Evolutionary conservation across 2,888 invertebrate genomes (phyloP).

Genomic region (Hanleya hanleyi): DNA sequence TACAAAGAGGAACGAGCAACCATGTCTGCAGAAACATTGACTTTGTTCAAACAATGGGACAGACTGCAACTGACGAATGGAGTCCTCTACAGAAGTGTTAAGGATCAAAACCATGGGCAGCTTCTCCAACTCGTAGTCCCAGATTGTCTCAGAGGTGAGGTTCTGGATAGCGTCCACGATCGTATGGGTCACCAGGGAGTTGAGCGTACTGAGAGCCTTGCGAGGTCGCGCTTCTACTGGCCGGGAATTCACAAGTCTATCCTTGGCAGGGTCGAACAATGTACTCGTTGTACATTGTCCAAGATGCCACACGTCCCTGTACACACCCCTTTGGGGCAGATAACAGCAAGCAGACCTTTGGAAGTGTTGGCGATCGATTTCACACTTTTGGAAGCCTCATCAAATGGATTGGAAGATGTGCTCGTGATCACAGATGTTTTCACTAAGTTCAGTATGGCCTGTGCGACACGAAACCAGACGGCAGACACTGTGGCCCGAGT

Average conservation of each 20-base stretch:
- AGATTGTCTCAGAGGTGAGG: neutral
- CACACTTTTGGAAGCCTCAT: conserved; percentile 2
- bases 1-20: neutral
- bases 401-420: conserved; percentile 11
- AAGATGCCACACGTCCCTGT: neutral
- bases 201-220: neutral
- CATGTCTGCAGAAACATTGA: neutral
- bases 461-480: neutral
- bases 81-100: neutral
- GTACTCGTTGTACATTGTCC: neutral
- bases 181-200: conserved; percentile 13
- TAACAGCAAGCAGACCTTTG: neutral
- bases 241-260: neutral
- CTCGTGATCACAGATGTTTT: conserved; percentile 13
- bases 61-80: neutral
- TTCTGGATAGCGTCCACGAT: conserved; percentile 5
- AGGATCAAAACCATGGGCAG: neutral
- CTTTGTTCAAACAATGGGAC: neutral
- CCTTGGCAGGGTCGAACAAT: neutral
- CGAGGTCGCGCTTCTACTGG: neutral
- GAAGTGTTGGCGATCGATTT: neutral
- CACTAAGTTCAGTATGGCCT: neutral
- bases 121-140: neutral
- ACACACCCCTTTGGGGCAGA: neutral
- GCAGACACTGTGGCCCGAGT: neutral